Conservation (phyloP, 1,140 invertebrate genomes). For the Trialeurodes vaporariorum region DNA sequence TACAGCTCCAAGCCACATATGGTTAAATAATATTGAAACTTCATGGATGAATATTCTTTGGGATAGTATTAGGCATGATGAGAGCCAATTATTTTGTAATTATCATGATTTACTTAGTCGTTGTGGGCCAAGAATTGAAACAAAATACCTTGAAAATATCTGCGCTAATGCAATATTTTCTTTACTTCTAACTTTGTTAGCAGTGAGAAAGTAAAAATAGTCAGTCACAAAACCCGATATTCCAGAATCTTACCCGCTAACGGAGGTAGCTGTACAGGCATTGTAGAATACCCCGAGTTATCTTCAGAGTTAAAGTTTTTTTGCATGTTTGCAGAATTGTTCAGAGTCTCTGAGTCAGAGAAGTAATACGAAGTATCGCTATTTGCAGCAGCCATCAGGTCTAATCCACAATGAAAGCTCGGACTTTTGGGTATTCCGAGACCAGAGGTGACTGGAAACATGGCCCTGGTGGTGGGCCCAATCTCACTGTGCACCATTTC, state of each 20-base stretch:
- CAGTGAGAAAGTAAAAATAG: too few relatives aligned
- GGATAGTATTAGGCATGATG: too few relatives aligned
- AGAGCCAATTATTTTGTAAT: too few relatives aligned
- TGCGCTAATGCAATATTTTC: too few relatives aligned
- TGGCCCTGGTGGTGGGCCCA: conserved; percentile 18
- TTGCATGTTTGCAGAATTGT: conserved; percentile 6
- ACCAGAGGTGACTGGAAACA: conserved; percentile 23
- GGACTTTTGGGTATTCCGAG: conserved; percentile 68
- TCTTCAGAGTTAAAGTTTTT: background rate
- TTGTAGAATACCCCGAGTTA: conserved; percentile 9
- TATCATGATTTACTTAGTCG: too few relatives aligned
- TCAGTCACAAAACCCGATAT: too few relatives aligned
- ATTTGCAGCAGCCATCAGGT: conserved; percentile 46
- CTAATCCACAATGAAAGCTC: conserved; percentile 68
- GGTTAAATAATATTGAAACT: too few relatives aligned
- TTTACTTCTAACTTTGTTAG: too few relatives aligned
- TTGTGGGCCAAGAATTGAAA: too few relatives aligned
- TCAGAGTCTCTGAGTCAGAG: background rate
- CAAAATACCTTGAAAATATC: too few relatives aligned
- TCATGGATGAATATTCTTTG: too few relatives aligned
- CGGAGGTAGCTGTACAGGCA: conserved; percentile 24
- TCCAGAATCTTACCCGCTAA: conserved; percentile 23
- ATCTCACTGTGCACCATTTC: conserved; percentile 25
- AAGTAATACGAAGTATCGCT: background rate
- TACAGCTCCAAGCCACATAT: too few relatives aligned